Base-by-base conservation (phyloP, 2,113 vertebrate genomes). In the Chloropsis cyanopogon region DNA sequence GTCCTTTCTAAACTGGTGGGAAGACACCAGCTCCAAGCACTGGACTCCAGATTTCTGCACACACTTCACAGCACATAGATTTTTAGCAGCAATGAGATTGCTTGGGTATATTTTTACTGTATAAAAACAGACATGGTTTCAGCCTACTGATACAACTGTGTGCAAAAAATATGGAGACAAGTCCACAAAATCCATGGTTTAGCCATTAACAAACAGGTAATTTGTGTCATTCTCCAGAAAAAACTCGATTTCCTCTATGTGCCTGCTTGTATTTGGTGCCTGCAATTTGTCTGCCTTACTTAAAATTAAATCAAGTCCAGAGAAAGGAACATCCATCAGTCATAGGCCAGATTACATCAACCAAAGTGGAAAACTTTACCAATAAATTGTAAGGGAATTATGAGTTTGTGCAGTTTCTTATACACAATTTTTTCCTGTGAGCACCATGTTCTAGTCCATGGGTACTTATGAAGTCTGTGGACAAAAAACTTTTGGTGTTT, bases 261-360 rank as follows among this genome's bases (percentile, higher is more conserved):
- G 73, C 33, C 50, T 25, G 42, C 50, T 61, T 86, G 18, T 18
- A 8, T 59, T 86, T 54, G 60, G 60, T 88, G 82, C 71, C 76
- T 92, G 81, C 39, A 63, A 59, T 92, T 69, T 90, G 35, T 93
- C 76, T 95, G 79, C 64, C 64, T 94, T 33, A 12, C 69, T 75
- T 14, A 21, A 29, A 92, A 96, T 92, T 92, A 92, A 92, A 93
- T 92, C 90, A 88, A 90, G 52, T 16, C 59, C 22, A 81, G 68
- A 52, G 66, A 59, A 81, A 92, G 44, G 47, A 80, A 46, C 39
- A 94, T 26, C 52, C 68, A 92, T 86, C 86, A 83, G 14, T 83
- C 72, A 54, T 4, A 54, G 64, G 33, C 21, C 59, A 66, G 39
- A 88, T 92, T 63, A 91, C n/a, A 57, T 79, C 64, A 90, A 71